Evolutionary conservation across 1,140 invertebrate genomes (phyloP), one percentile per base, ranked within the genome.

Genomic region (Caenorhabditis brenneri): DNA sequence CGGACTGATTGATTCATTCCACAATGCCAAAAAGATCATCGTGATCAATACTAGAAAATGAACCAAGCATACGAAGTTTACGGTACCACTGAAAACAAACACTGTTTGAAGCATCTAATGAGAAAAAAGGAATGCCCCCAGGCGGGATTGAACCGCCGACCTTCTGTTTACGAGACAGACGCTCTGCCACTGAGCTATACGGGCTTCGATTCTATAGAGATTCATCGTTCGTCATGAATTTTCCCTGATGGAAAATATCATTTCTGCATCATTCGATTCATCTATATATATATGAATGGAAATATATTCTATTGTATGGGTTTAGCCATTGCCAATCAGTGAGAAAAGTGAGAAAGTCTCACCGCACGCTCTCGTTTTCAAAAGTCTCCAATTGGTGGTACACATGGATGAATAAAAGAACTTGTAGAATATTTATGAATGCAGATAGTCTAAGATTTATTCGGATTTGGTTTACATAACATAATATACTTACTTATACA

Each of bases 121-220:
- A n/a, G 4, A 36, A 33, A 65, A 65, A 65, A 36, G 0, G 22
- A 65, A 39, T 65, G n/a, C n/a, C n/a, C n/a, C n/a, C n/a, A n/a
- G n/a, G n/a, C n/a, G n/a, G n/a, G n/a, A n/a, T n/a, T n/a, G n/a
- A n/a, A n/a, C n/a, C n/a, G n/a, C n/a, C n/a, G n/a, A n/a, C n/a
- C n/a, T n/a, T n/a, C n/a, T n/a, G n/a, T n/a, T n/a, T n/a, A n/a
- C n/a, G n/a, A n/a, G n/a, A n/a, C n/a, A n/a, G n/a, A n/a, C n/a
- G n/a, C 60, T 65, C 33, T 65, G 33, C 60, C 60, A 65, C 33
- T 65, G 60, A 65, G 60, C 60, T 65, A 65, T 65, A 65, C 33
- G 33, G 60, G 60, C 33, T n/a, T n/a, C n/a, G n/a, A n/a, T n/a
- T n/a, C n/a, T n/a, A n/a, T n/a, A n/a, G n/a, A n/a, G n/a, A n/a